Base-by-base conservation (phyloP, 1,140 invertebrate species). In the Meloidogyne hapla region DNA sequence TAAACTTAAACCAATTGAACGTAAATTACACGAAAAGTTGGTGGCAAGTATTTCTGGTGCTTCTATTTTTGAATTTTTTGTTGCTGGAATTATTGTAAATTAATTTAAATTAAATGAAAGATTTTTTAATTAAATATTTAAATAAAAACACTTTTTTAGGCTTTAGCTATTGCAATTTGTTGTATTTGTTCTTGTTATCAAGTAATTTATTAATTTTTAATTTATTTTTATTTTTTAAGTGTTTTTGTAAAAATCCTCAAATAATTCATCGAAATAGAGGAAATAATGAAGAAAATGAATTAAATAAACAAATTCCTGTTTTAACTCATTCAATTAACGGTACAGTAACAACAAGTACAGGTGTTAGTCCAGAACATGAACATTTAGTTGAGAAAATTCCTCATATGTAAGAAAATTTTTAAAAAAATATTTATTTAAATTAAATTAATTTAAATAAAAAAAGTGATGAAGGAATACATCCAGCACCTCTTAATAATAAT, bases 1-100 rank as follows among this genome's bases (percentile, higher is more conserved):
- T 56, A 56, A 73, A 40, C 48, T 73, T 28, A 73, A 61, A 33
- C 71, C 71, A 3, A 56, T 56, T n/a, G 15, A 61, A 40, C 10
- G 71, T 4, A 26, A 28, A 73, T 73, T 73, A 12, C 71, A 73
- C 48, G 71, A 73, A 38, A 73, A 73, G 25, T 23, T 73, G 3
- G 13, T 73, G 4, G 8, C 18, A n/a, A 23, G 23, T 23, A 23
- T 63, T 23, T 13, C 56, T 23, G 25, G 40, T 18, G 56, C 56
- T 26, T 73, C 71, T 18, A 10, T 33, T 28, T 73, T 73, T 64
- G 71, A 73, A 13, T 73, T 63, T 45, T 28, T 73, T 38, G 21
- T 73, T 64, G 40, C 64, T 13, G 71, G 48, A 23, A 61, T 73
- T 18, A 64, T 73, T 33, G 48, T 56, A 56, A 33, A 33, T 33